Conservation (phyloP, 2,888 invertebrate species). For the Cataglyphis altisquamis region DNA sequence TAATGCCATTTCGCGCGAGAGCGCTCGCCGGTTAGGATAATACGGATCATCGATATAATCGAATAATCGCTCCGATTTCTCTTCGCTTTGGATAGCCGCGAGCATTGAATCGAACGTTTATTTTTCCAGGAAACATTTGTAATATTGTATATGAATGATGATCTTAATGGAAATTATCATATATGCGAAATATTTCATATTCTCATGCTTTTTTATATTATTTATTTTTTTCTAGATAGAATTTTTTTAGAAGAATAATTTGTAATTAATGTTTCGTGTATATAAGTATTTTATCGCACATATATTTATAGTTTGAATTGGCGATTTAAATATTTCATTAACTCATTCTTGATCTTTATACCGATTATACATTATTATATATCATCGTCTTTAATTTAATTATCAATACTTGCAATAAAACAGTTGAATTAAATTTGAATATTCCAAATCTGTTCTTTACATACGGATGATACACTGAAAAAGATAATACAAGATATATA, state of each 20-base stretch:
- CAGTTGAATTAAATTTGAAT: conserved; percentile 1
- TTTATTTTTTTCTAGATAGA: not conserved
- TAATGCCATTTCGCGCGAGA: conserved; percentile 51
- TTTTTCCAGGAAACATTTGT: not conserved
- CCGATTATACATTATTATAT: not conserved
- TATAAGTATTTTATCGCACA: not conserved
- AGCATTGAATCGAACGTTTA: conserved; percentile 10
- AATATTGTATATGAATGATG: not conserved
- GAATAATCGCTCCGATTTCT: conserved; percentile 35
- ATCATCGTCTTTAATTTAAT: not conserved
- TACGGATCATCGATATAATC: conserved; percentile 26
- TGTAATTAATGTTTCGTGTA: not conserved
- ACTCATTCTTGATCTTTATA: not conserved
- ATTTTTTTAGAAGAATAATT: not conserved
- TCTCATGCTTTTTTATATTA: not conserved
- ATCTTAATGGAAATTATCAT: not conserved
- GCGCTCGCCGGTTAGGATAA: conserved; percentile 31
- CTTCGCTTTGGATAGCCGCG: conserved; percentile 1
- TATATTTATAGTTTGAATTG: too few relatives aligned
- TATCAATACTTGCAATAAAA: not conserved
- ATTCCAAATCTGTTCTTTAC: not conserved
- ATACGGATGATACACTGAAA: not conserved
- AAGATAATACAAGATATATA: not conserved
- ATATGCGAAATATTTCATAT: not conserved
- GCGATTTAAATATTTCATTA: not conserved